Evolutionary conservation across 2,797 vertebrate species (phyloP).

Genomic region (Rachycentron canadum): DNA sequence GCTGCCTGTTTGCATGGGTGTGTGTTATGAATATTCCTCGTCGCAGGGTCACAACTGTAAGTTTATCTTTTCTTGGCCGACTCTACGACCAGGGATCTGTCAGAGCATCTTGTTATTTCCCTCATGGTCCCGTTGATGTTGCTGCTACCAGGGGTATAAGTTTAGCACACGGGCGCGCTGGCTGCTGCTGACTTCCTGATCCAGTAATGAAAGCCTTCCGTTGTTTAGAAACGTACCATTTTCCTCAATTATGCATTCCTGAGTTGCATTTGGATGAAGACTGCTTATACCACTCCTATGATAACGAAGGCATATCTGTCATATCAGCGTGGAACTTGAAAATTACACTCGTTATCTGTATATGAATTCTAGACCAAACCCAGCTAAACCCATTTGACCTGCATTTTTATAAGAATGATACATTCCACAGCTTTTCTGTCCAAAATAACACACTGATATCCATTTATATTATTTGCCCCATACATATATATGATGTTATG

Average conservation of each 20-base stretch:
- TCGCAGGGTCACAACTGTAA: constrained; percentile 42
- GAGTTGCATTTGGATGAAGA: constrained; percentile 53
- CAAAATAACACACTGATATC: background rate
- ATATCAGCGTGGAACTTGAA: constrained; percentile 48
- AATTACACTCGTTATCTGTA: constrained; percentile 45
- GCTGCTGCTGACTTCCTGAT: constrained; percentile 71
- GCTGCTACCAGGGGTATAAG: constrained; percentile 60
- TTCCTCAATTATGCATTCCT: constrained; percentile 72
- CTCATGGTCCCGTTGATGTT: constrained; percentile 39
- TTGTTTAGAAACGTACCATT: constrained; percentile 74
- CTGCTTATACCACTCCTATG: constrained; percentile 61
- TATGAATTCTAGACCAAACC: constrained; percentile 16
- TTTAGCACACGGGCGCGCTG: constrained; percentile 66
- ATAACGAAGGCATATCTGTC: constrained; percentile 53
- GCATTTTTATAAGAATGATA: background rate
- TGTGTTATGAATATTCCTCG: background rate
- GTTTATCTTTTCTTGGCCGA: constrained; percentile 52
- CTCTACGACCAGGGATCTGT: constrained; percentile 34
- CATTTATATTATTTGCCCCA: no score
- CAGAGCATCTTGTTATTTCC: constrained; percentile 54
- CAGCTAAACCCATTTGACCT: constrained; percentile 7
- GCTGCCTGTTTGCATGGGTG: constrained; percentile 26
- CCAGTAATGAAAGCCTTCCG: constrained; percentile 80
- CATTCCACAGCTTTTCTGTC: background rate
- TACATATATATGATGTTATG: background rate